Evolutionary conservation across 2,797 vertebrate species (phyloP), one percentile per base, ranked within the genome.

Genomic region (Danio tinwini): DNA sequence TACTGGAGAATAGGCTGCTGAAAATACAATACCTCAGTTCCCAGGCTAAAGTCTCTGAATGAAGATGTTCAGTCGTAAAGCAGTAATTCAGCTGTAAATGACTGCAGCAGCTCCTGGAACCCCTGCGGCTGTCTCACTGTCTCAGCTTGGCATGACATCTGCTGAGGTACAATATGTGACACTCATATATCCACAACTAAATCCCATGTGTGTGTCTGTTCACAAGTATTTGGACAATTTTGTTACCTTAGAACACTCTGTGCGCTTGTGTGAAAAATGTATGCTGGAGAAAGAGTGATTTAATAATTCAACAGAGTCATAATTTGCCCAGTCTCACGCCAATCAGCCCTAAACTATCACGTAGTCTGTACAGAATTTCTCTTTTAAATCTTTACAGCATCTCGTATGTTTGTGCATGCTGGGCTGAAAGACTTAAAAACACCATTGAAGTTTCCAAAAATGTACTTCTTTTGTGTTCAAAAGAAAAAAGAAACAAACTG

Each of bases 261-360:
- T 42, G 45, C 17, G 16, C 21, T n/a, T 29, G 37, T n/a, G 55
- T 3, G 44, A 5, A 14, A 42, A 67, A 42, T 42, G 45, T 19
- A 29, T 50, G 44, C 61, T 53, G 14, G 50, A 64, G 59, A 49
- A 21, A 58, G 53, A 59, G 52, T 67, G 17, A 59, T 47, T 73
- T 45, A 73, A 73, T 59, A 73, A 73, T 73, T 73, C 70, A 73
- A 53, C 42, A 45, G 55, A 9, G 39, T 59, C 56, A 58, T 73
- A 58, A 73, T 73, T 58, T 70, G 42, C 70, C 44, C 9, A 29
- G 55, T 37, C 55, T 59, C 70, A 47, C 53, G 39, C 21, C 42
- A 56, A 71, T 71, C 39, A 21, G n/a, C 19, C 45, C 70, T 73
- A 42, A 73, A 59, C n/a, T n/a, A n/a, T 73, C 55, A 47, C 13